phyloP scores from a whole-genome alignment of 2,888 invertebrate genomes.

The Syritta pipiens region DNA sequence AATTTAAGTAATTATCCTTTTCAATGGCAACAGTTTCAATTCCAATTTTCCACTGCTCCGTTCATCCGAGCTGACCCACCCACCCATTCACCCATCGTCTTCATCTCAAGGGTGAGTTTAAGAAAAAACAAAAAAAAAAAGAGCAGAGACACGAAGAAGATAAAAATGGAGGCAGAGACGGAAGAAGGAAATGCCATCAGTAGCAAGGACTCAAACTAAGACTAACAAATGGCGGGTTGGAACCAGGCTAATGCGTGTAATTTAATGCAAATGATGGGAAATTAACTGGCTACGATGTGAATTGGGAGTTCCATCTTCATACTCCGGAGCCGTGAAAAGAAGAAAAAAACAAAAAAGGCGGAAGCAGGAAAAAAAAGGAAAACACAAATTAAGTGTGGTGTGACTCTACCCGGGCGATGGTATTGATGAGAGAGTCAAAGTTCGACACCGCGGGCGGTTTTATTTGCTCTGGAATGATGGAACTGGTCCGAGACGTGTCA shows the following conservation, averaged over 20 bases:
- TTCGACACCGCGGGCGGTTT: constrained; percentile 19
- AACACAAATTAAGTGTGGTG: constrained; percentile 50
- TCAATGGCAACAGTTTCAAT: constrained; percentile 69
- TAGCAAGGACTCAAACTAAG: constrained; percentile 27
- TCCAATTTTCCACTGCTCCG: constrained; percentile 60
- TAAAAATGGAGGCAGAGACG: neutral
- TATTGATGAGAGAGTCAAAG: constrained; percentile 29
- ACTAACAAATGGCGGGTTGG: constrained; percentile 45
- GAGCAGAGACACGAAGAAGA: neutral
- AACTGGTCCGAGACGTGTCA: constrained; percentile 44
- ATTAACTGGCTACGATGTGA: constrained; percentile 61
- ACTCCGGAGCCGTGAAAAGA: neutral
- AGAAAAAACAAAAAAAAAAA: constrained; percentile 5
- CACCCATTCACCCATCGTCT: constrained; percentile 43
- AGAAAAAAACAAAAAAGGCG: neutral
- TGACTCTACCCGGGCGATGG: constrained; percentile 33
- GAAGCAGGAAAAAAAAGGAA: constrained; percentile 11
- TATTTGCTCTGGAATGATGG: constrained; percentile 15
- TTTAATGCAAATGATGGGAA: constrained; percentile 68
- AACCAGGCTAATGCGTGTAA: constrained; percentile 64
- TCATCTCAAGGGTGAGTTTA: constrained; percentile 28
- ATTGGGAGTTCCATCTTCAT: constrained; percentile 38
- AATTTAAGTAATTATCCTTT: constrained; percentile 70
- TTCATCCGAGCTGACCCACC: constrained; percentile 49
- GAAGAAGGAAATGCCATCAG: constrained; percentile 2